Conservation (phyloP, 2,113 vertebrate species). For the Rhabdornis inornatus region DNA sequence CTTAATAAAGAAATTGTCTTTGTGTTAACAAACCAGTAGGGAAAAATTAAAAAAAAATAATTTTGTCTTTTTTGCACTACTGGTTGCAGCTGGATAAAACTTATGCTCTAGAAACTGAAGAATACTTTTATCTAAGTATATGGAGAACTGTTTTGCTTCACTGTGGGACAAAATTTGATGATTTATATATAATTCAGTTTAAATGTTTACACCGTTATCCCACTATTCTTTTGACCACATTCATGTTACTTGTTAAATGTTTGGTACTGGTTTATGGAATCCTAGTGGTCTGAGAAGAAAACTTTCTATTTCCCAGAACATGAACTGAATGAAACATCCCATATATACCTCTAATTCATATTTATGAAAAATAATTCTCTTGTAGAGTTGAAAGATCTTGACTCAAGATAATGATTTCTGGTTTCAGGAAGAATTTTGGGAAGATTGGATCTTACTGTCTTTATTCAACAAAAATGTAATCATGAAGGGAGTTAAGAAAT, state of each 20-base stretch:
- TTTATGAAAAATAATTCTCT: neutral
- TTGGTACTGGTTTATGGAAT: neutral
- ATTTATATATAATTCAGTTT: neutral
- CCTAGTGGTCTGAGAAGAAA: neutral
- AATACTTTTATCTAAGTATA: neutral
- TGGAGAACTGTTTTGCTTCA: neutral
- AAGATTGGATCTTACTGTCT: neutral
- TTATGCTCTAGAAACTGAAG: neutral
- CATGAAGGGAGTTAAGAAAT: neutral
- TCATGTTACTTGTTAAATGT: neutral
- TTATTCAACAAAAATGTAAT: neutral
- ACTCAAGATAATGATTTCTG: neutral
- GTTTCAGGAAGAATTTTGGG: neutral
- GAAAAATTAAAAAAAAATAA: neutral
- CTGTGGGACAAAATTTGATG: neutral
- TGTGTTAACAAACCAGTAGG: neutral
- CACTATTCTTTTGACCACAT: neutral
- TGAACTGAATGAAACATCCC: neutral
- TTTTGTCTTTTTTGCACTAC: neutral
- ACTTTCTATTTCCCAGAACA: neutral
- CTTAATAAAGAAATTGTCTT: neutral
- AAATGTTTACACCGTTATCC: neutral
- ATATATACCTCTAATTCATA: neutral
- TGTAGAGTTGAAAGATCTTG: neutral
- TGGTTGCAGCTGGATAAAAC: neutral